Evolutionary conservation across 2,113 vertebrate species (phyloP).

Genomic region (Syngnathus scovelli): DNA sequence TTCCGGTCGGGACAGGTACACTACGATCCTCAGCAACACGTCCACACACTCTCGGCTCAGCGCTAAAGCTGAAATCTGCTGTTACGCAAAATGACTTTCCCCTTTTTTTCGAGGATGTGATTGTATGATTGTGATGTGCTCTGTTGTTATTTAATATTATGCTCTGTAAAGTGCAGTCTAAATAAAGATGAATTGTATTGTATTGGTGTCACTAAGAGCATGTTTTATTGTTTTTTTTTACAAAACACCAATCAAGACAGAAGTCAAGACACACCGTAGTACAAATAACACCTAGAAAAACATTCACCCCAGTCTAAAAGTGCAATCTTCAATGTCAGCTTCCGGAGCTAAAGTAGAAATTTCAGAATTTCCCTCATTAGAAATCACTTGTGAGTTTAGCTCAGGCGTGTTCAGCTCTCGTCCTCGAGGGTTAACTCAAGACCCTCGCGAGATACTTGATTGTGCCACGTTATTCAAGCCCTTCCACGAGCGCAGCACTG

Average conservation of each 20-base stretch:
- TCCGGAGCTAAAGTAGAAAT: constrained; percentile 41
- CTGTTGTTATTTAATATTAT: no score
- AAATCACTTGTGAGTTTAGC: constrained; percentile 5
- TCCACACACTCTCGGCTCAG: constrained; percentile 57
- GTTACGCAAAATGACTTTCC: neutral
- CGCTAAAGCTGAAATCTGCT: constrained; percentile 42
- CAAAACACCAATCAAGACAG: constrained; percentile 24
- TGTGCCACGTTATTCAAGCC: neutral
- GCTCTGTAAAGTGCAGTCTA: no score
- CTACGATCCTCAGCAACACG: constrained; percentile 60
- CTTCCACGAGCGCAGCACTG: neutral
- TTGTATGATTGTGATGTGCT: no score
- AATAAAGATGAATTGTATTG: no score
- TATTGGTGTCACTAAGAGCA: neutral
- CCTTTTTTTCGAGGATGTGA: neutral
- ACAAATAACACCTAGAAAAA: no score
- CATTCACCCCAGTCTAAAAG: neutral
- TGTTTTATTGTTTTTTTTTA: constrained; percentile 36
- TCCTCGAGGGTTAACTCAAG: no score
- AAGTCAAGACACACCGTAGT: constrained; percentile 10
- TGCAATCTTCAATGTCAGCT: constrained; percentile 27
- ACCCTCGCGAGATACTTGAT: neutral
- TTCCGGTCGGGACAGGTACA: constrained; percentile 62
- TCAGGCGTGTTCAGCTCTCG: no score
- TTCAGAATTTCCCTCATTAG: neutral